phyloP scores from a whole-genome alignment of 2,888 invertebrate species.

The Pinctada fucata region DNA sequence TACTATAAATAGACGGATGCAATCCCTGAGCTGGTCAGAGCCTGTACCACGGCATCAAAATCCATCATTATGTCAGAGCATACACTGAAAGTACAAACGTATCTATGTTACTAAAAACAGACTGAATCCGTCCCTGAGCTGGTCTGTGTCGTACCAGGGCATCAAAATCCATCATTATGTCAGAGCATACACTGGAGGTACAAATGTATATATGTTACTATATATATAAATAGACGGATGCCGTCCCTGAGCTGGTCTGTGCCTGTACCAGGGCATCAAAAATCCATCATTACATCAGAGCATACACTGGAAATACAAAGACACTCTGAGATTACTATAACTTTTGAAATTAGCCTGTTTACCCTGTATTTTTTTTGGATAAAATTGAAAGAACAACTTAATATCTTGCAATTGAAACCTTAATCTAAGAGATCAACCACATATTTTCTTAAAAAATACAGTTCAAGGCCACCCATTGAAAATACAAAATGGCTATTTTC shows the following conservation, averaged over 20 bases:
- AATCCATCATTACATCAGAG: too few species aligned
- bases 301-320: too few species aligned
- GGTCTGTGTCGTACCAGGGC: not conserved
- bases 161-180: not conserved
- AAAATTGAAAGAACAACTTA: not conserved
- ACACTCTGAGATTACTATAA: too few species aligned
- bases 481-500: too few species aligned
- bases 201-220: too few species aligned
- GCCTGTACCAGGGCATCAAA: conserved; percentile 98
- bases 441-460: too few species aligned
- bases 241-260: conserved; percentile 97
- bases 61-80: conserved; percentile 98
- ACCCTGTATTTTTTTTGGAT: too few species aligned
- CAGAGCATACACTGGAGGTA: not conserved
- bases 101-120: too few species aligned
- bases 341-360: too few species aligned
- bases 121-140: not conserved
- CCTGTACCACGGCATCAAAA: conserved; percentile 96
- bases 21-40: conserved; percentile 96
- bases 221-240: conserved; percentile 86
- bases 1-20: conserved; percentile 85
- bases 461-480: too few species aligned
- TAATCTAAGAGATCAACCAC: too few species aligned
- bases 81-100: conserved; percentile 81
- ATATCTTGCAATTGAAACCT: too few species aligned